Percentiles rank a stretch among this genome's conserved stretches.
Conservation (phyloP, 2,888 invertebrate genomes). For the Heliconius sara region DNA sequence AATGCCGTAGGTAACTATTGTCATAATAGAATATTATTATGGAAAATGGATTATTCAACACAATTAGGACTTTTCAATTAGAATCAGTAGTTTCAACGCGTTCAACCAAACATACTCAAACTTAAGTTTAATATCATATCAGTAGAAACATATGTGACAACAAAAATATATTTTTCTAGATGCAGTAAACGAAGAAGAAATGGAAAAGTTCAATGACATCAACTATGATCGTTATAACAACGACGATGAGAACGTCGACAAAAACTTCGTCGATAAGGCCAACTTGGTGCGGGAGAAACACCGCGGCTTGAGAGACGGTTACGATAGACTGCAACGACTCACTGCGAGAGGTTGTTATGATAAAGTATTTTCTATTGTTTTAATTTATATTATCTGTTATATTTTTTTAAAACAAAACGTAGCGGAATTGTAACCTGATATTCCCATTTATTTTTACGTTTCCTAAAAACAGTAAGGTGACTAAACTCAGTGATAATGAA, state of each 20-base stretch:
- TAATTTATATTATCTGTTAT: too few relatives aligned
- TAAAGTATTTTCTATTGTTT: too few relatives aligned
- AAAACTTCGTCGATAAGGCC: constrained; percentile 87
- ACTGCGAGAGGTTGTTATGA: constrained; percentile 85
- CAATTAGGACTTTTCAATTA: too few relatives aligned
- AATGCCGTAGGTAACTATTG: too few relatives aligned
- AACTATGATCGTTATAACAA: constrained; percentile 80
- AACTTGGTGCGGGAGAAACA: constrained; percentile 90
- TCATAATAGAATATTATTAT: too few relatives aligned
- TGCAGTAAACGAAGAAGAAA: constrained; percentile 88
- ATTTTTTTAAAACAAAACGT: too few relatives aligned
- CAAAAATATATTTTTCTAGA: constrained; percentile 77
- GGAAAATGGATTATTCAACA: too few relatives aligned
- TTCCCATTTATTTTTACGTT: too few relatives aligned
- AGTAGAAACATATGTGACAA: neutral
- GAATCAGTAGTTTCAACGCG: too few relatives aligned
- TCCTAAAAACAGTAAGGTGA: neutral
- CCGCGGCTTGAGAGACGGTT: constrained; percentile 89
- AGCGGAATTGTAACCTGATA: too few relatives aligned
- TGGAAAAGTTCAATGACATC: constrained; percentile 89
- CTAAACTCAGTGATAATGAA: neutral
- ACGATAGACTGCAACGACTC: constrained; percentile 89
- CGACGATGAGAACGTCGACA: constrained; percentile 66
- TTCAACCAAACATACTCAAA: neutral
- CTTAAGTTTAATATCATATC: neutral